These are phyloP conservation scores for Epistrophe grossulariae DNA, from an alignment of 2,888 invertebrate species.

Conservation along the genomic window DNA sequence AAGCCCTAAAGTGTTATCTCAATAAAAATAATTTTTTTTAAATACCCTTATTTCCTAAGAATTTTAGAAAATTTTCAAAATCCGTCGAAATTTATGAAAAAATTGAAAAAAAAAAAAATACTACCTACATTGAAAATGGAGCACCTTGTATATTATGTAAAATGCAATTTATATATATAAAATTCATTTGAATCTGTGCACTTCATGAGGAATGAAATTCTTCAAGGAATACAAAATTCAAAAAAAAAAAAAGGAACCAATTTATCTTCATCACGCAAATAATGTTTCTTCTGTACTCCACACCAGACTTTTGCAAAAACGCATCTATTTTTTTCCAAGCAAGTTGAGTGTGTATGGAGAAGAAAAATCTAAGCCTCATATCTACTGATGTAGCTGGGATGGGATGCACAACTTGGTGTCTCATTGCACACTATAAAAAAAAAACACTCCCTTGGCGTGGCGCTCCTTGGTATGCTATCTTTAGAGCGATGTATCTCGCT, in stretches of 20 bases:
- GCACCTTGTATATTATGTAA: slow-evolving; percentile 5
- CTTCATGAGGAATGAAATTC: slow-evolving; percentile 13
- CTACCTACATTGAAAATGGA: background rate
- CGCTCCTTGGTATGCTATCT: slow-evolving; percentile 18
- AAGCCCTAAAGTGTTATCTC: too few species aligned
- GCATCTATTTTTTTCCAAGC: slow-evolving; percentile 19
- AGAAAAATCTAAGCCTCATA: too few species aligned
- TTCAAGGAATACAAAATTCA: too few species aligned
- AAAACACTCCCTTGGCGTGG: slow-evolving; percentile 23
- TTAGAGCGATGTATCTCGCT: slow-evolving; percentile 25
- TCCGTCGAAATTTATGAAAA: background rate
- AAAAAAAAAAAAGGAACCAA: too few species aligned
- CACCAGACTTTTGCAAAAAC: too few species aligned
- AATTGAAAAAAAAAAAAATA: background rate
- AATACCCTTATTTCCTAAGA: too few species aligned
- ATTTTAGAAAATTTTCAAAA: too few species aligned
- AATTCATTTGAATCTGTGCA: slow-evolving; percentile 41
- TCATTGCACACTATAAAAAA: slow-evolving; percentile 13
- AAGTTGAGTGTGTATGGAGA: too few species aligned
- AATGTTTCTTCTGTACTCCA: too few species aligned
- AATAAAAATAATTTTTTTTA: too few species aligned
- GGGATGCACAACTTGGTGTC: background rate
- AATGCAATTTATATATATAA: slow-evolving; percentile 1
- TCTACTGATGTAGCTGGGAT: background rate
- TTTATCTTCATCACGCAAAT: too few species aligned